These are phyloP conservation scores for Cephus runcator DNA, from an alignment of 2,888 invertebrate species.

Conservation along the genomic window DNA sequence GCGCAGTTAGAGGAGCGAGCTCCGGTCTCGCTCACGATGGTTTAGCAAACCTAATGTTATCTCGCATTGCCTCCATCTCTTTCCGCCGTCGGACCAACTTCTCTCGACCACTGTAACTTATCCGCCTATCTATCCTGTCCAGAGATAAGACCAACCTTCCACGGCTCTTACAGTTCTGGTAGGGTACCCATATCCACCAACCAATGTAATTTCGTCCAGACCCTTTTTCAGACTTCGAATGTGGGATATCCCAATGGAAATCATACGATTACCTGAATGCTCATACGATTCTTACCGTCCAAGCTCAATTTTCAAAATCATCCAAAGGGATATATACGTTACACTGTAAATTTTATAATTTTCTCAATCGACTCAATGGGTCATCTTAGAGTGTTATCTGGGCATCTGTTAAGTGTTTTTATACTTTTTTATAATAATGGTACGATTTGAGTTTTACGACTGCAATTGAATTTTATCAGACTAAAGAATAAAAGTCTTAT, in stretches of 20 bases:
- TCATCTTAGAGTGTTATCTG: not conserved
- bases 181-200: not conserved
- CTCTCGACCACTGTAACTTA: slow-evolving; percentile 23
- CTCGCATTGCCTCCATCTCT: not conserved
- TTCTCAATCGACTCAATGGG: not conserved
- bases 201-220: not conserved
- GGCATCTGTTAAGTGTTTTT: no score
- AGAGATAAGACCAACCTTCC: not conserved
- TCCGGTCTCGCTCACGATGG: not conserved
- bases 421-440: not conserved
- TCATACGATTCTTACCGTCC: not conserved
- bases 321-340: no score
- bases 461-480: not conserved
- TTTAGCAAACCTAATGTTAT: slow-evolving; percentile 8
- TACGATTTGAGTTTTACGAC: not conserved
- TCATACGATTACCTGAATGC: not conserved
- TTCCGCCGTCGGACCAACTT: not conserved
- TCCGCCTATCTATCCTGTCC: slow-evolving; percentile 20
- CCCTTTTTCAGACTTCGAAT: not conserved
- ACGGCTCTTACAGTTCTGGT: not conserved
- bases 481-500: not conserved
- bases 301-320: not conserved
- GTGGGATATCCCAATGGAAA: not conserved
- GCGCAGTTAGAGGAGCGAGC: not conserved
- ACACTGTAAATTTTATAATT: no score